phyloP scores from a whole-genome alignment of 2,797 vertebrate genomes.

The Gymnodraco acuticeps region DNA sequence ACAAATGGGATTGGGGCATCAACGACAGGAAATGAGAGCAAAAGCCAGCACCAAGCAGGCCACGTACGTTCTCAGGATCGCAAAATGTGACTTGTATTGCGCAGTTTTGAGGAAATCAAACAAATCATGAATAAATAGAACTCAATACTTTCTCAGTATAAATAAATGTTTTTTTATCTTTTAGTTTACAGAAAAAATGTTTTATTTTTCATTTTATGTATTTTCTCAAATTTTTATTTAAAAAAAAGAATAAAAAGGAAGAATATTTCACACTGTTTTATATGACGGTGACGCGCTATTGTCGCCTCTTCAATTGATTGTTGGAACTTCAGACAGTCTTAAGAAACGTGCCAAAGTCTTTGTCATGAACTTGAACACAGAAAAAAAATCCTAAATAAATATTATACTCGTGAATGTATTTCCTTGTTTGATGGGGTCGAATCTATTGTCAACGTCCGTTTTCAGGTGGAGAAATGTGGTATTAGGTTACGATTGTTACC shows the following conservation, averaged over 20 bases:
- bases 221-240: slow-evolving; percentile 88
- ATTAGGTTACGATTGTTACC: slow-evolving; percentile 96
- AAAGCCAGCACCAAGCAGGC: slow-evolving; percentile 87
- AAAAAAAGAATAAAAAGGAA: slow-evolving; percentile 81
- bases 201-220: slow-evolving; percentile 90
- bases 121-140: slow-evolving; percentile 71
- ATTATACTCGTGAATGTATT: slow-evolving; percentile 99
- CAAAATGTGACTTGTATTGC: slow-evolving; percentile 87
- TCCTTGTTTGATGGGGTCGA: slow-evolving; percentile 98
- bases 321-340: slow-evolving; percentile 97
- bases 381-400: slow-evolving; percentile 88
- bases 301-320: slow-evolving; percentile 96
- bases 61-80: slow-evolving; percentile 97
- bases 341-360: slow-evolving; percentile 99
- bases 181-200: slow-evolving; percentile 86
- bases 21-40: slow-evolving; percentile 82
- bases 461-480: slow-evolving; percentile 96
- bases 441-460: slow-evolving; percentile 96
- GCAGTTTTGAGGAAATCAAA: slow-evolving; percentile 80
- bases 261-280: slow-evolving; percentile 91
- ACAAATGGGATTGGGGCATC: slow-evolving; percentile 80
- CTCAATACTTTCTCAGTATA: slow-evolving; percentile 85
- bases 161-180: slow-evolving; percentile 81
- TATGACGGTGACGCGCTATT: slow-evolving; percentile 89
- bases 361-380: slow-evolving; percentile 97